Conservation (phyloP, 2,113 vertebrate genomes). For the Sardina pilchardus region DNA sequence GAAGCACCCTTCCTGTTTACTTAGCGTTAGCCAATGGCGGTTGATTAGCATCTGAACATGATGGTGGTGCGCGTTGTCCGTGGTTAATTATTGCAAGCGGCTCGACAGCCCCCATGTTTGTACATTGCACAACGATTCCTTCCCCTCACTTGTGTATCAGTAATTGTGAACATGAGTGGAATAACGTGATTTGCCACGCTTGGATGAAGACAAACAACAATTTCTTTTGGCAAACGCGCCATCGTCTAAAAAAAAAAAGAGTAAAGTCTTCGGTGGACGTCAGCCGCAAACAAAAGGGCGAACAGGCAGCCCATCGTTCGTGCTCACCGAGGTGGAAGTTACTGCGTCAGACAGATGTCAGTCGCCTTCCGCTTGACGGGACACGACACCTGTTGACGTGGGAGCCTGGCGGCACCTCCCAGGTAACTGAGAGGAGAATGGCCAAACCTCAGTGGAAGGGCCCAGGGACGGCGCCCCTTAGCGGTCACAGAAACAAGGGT, state of each 20-base stretch:
- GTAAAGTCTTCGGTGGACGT: background rate
- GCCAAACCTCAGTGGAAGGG: background rate
- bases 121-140: conserved; percentile 33
- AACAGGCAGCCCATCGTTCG: conserved; percentile 47
- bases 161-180: conserved; percentile 52
- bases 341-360: conserved; percentile 63
- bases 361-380: conserved; percentile 45
- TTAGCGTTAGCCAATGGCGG: background rate
- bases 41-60: background rate
- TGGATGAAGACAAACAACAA: conserved; percentile 61
- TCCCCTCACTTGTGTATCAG: conserved; percentile 44
- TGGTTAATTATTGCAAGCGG: conserved; percentile 48
- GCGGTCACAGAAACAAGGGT: background rate
- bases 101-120: conserved; percentile 57
- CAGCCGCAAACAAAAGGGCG: conserved; percentile 43
- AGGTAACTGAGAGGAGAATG: conserved; percentile 40
- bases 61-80: background rate
- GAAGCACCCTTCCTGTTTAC: background rate
- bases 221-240: conserved; percentile 53
- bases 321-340: conserved; percentile 60
- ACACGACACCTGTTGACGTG: conserved; percentile 41
- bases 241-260: conserved; percentile 52
- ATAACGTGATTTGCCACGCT: conserved; percentile 62
- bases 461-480: background rate
- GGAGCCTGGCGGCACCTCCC: conserved; percentile 21